phyloP scores from a whole-genome alignment of 2,113 vertebrate genomes.

The Oncorhynchus nerka region DNA sequence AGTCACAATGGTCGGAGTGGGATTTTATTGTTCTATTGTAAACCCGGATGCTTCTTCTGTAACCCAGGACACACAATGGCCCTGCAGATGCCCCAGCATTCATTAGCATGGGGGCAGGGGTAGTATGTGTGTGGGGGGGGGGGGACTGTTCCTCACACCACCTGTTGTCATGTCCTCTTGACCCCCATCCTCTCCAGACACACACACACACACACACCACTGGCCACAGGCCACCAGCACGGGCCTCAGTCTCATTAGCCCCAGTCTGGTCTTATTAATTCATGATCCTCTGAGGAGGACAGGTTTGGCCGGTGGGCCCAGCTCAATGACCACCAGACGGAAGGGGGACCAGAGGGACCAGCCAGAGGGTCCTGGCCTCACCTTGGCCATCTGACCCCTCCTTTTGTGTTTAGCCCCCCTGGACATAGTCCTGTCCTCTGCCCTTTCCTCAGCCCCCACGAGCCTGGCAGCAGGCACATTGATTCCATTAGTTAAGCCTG shows the following conservation, averaged over 20 bases:
- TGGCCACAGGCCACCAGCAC: slow-evolving; percentile 11
- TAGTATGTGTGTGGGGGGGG: background rate
- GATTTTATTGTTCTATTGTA: slow-evolving; percentile 57
- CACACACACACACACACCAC: slow-evolving; percentile 12
- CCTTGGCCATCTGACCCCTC: background rate
- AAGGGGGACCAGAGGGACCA: slow-evolving; percentile 54
- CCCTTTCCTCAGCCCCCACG: slow-evolving; percentile 41
- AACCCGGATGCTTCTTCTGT: background rate
- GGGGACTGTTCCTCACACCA: slow-evolving; percentile 51
- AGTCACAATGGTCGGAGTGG: slow-evolving; percentile 46
- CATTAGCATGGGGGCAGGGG: slow-evolving; percentile 19
- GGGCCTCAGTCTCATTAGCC: slow-evolving; percentile 32
- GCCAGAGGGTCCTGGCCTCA: slow-evolving; percentile 56
- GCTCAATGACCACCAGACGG: slow-evolving; percentile 59
- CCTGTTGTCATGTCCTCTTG: slow-evolving; percentile 71
- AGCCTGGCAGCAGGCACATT: slow-evolving; percentile 37
- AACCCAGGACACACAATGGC: slow-evolving; percentile 30
- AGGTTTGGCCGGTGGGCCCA: slow-evolving; percentile 52
- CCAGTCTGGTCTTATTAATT: slow-evolving; percentile 68
- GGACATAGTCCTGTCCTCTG: slow-evolving; percentile 30
- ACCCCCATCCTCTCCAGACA: slow-evolving; percentile 41
- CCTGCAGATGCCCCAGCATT: slow-evolving; percentile 33
- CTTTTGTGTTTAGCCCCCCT: slow-evolving; percentile 35
- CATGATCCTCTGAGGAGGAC: slow-evolving; percentile 59
- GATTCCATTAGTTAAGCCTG: slow-evolving; percentile 69